Base-by-base conservation (phyloP, 2,888 invertebrate species). In the Tipula helvola region DNA sequence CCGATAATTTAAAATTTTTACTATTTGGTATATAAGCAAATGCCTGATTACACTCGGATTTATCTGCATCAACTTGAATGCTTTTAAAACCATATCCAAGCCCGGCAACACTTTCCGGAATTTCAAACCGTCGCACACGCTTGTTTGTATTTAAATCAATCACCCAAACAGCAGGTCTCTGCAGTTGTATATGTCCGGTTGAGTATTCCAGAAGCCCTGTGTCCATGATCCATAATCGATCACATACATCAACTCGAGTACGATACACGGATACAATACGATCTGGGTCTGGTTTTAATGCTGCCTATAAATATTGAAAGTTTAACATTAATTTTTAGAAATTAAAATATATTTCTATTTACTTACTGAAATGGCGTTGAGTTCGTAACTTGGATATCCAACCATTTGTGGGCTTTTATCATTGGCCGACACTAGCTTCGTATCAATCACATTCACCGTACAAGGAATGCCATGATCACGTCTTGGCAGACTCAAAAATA, bases 161-260 rank as follows among this genome's bases (percentile, higher is more conserved):
- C 0, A 95, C 92, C 87, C 95, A 93, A 52, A 96, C 93, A 4
- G 94, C 93, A 0, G 95, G 94, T 0, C 93, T 93, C 87, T 93
- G 93, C 0, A 95, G 88, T 57, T 57, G 52, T 16, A 57, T 39
- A 8, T 28, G 86, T 89, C 92, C 90, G 93, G 95, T 93, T 86
- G 94, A 93, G 89, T 94, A 93, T 90, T 96, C 95, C 87, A 95
- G 90, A 47, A 95, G 90, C 1, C 96, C 96, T 0, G 95, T 95
- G 89, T 96, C 96, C 0, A 96, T 93, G 89, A 95, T 94, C 96
- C 96, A 97, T 1, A 97, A 92, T 5, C 96, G 91, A 83, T 95
- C 94, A 88, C 96, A 97, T 1, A 91, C 90, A 89, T 97, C 97
- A 0, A 95, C 93, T 13, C 93, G 92, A 0, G 95, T 93, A 83